Base-by-base conservation (phyloP, 2,113 vertebrate genomes). In the Urocynchramus pylzowi region DNA sequence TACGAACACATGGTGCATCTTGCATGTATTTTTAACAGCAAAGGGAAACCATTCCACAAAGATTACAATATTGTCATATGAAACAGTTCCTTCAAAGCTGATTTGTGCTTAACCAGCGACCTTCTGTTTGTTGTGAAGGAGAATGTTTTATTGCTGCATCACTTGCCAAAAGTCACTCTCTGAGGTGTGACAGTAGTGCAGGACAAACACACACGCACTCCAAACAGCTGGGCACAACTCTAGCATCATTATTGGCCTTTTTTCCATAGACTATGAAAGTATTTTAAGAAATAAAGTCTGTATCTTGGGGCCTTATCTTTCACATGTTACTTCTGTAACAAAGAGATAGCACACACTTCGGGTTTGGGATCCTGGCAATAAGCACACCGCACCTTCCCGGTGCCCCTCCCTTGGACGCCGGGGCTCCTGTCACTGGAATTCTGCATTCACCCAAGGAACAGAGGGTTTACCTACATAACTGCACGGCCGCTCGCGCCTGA, bases 301-400 rank as follows among this genome's bases (percentile, higher is more conserved):
- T 10, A 16, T 24, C 33, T 65, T 19, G 35, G 75, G 63, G 27
- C 47, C 63, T 93, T 37, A 73, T 11, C 30, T 85, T 74, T 89
- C 60, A 35, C 13, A 4, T 4, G 6, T 33, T n/a, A 52, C 23
- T 90, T 73, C 22, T 6, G 17, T 20, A 52, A 52, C 13, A 35
- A 44, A 56, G 65, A 49, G 44, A 27, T 42, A 41, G 41, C 2
- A 4, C 39, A 54, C 16, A 1, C 15, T 24, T 79, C 9, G 33
- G 6, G 1, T 63, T 42, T 17, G 39, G 76, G 53, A 57, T 33
- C 35, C 39, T 20, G 57, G 59, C 67, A 67, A 37, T 28, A 70
- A 8, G 22, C n/a, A 60, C 54, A 15, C 20, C 1, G 10, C 26
- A 45, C 42, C 67, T n/a, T 61, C 37, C 31, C 0, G 0, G 23